Base-by-base conservation (phyloP, 2,888 invertebrate species). In the Euclidia mi region DNA sequence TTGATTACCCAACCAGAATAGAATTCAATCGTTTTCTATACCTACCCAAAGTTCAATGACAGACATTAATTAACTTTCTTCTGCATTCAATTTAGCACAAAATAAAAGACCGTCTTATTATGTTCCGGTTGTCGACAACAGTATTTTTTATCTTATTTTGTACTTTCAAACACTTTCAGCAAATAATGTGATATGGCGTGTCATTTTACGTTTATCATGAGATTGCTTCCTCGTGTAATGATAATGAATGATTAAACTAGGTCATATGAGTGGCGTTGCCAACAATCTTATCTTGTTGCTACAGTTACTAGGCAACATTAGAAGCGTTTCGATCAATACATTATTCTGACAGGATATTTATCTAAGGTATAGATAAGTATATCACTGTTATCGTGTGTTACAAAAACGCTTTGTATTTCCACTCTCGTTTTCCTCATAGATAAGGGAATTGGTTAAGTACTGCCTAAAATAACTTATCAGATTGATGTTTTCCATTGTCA, bases 211-310 rank as follows among this genome's bases (percentile, higher is more conserved):
- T 29, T 37, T 38, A 47, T 46, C 17, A 34, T 11, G n/a, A 25
- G 40, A 40, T 32, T 9, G 11, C 4, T 38, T 34, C 15, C 14
- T 14, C 14, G 9, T 34, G 14, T 34, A 34, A 34, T 53, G 20
- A 60, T 34, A 15, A 34, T 53, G 20, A 60, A 29, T 55, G 56
- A 57, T 51, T 48, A 51, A 68, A 68, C 25, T 70, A 43, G 66
- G 65, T 58, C 65, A 56, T 31, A 47, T 44, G 43, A 34, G 35
- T 35, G 38, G 31, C 20, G 15, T 25, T 44, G 44, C 12, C 46
- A 41, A 56, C 56, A 43, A 53, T 56, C 35, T 60, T 65, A 56
- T 68, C 56, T 34, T 4, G 12, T 34, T 34, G 14, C 34, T 50
- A 28, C 31, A 12, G 60, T 65, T 59, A 34, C 57, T 18, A 57